Evolutionary conservation across 37 sponge, comb jelly and placozoan genomes (phyloP).

Genomic region (Eunapius fragilis): DNA sequence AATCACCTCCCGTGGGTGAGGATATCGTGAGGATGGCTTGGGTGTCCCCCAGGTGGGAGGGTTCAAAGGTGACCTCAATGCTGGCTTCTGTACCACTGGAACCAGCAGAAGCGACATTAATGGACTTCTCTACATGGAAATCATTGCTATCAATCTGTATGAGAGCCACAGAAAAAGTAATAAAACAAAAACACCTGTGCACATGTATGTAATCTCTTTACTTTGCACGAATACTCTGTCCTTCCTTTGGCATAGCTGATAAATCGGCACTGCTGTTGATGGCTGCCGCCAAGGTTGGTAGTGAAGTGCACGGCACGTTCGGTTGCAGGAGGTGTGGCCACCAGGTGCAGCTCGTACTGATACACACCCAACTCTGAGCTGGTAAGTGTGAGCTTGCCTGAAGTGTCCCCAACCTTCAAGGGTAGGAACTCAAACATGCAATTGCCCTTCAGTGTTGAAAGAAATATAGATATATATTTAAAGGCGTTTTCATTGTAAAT

Average conservation of each 20-base stretch:
- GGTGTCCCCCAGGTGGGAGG: slow-evolving; percentile 86
- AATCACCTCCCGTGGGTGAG: slow-evolving; percentile 91
- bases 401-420: slow-evolving; percentile 83
- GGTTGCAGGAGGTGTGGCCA: slow-evolving; percentile 76
- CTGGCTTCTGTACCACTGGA: slow-evolving; percentile 79
- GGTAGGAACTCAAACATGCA: slow-evolving; percentile 98
- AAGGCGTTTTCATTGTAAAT: not conserved
- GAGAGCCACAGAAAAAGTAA: not conserved
- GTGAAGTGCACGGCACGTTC: slow-evolving; percentile 90
- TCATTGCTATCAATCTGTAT: slow-evolving; percentile 81
- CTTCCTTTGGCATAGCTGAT: slow-evolving; percentile 86
- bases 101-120: slow-evolving; percentile 85
- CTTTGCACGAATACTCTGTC: slow-evolving; percentile 93
- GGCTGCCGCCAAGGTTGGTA: slow-evolving; percentile 75
- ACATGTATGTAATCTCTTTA: not conserved
- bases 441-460: slow-evolving; percentile 49
- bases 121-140: slow-evolving; percentile 90
- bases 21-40: slow-evolving; percentile 83
- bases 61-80: slow-evolving; percentile 95
- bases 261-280: slow-evolving; percentile 78
- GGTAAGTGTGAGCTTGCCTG: slow-evolving; percentile 74
- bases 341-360: slow-evolving; percentile 91
- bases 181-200: not conserved
- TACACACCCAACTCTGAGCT: slow-evolving; percentile 89
- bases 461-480: not conserved